A percentile compares a stretch with the other conserved stretches of the same genome.
phyloP scores from a whole-genome alignment of 1,140 invertebrate genomes.

The Prorops nasuta region DNA sequence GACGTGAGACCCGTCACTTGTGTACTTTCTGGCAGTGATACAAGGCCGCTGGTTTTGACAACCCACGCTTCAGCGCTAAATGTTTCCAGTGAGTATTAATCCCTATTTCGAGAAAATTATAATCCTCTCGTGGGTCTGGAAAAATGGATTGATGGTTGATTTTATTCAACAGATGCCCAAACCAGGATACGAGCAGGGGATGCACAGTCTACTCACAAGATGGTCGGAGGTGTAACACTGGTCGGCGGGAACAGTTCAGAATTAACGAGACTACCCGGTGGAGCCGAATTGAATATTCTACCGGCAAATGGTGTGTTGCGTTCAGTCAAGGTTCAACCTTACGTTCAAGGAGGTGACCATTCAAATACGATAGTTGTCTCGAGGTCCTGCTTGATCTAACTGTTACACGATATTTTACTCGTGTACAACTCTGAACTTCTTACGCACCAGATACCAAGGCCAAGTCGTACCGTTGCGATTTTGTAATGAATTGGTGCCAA shows the following conservation, averaged over 20 bases:
- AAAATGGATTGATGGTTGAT: not conserved
- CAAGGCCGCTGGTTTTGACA: constrained; percentile 47
- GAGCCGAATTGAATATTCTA: constrained; percentile 53
- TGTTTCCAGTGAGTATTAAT: constrained; percentile 47
- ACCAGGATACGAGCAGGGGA: constrained; percentile 51
- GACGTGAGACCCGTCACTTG: constrained; percentile 53
- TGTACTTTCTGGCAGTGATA: constrained; percentile 51
- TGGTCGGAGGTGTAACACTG: constrained; percentile 53
- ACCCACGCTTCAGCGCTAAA: constrained; percentile 48
- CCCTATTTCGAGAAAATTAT: constrained; percentile 6
- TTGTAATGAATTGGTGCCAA: constrained; percentile 27
- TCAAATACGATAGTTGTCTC: not conserved
- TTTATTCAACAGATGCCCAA: constrained; percentile 35
- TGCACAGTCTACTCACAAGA: constrained; percentile 49
- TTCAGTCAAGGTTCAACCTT: constrained; percentile 40
- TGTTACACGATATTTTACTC: not conserved
- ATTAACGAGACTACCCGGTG: constrained; percentile 49
- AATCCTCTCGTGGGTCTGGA: not conserved
- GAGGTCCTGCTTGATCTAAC: not conserved
- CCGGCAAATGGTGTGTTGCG: constrained; percentile 52
- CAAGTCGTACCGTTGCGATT: constrained; percentile 22
- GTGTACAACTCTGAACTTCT: not conserved
- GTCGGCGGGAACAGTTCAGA: constrained; percentile 50
- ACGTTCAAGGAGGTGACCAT: constrained; percentile 44
- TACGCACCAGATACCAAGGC: constrained; percentile 21